Evolutionary conservation across 2,113 vertebrate genomes (phyloP).

Genomic region (Harpagus bidentatus): DNA sequence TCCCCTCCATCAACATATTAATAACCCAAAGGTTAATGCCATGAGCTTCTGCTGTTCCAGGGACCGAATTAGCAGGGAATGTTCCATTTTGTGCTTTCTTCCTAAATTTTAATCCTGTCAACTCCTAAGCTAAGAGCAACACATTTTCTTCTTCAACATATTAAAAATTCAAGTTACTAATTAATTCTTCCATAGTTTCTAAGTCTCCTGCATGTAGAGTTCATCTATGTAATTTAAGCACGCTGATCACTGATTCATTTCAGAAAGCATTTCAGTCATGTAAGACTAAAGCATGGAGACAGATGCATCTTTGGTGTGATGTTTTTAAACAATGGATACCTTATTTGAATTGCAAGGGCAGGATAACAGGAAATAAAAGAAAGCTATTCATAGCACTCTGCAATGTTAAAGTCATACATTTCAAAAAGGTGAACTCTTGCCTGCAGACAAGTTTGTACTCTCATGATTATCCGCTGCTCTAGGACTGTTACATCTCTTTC

Average conservation of each 20-base stretch:
- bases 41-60: background rate
- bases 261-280: slow-evolving; percentile 45
- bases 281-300: background rate
- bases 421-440: slow-evolving; percentile 16
- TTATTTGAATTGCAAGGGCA: slow-evolving; percentile 19
- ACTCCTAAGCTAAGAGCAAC: background rate
- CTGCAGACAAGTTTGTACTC: slow-evolving; percentile 17
- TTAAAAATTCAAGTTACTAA: background rate
- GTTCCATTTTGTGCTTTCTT: background rate
- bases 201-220: background rate
- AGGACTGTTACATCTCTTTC: background rate
- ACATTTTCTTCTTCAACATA: background rate
- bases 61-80: background rate
- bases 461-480: background rate
- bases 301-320: slow-evolving; percentile 10
- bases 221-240: background rate
- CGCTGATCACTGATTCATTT: background rate
- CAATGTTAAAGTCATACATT: background rate
- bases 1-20: slow-evolving; percentile 5
- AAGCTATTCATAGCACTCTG: background rate
- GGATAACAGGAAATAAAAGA: slow-evolving; percentile 7
- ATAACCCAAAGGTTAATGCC: slow-evolving; percentile 34
- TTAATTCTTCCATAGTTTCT: background rate
- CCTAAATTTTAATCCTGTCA: background rate
- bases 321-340: slow-evolving; percentile 23